Conservation (phyloP, 1,140 invertebrate species). For the Andrena cerasifolii region DNA sequence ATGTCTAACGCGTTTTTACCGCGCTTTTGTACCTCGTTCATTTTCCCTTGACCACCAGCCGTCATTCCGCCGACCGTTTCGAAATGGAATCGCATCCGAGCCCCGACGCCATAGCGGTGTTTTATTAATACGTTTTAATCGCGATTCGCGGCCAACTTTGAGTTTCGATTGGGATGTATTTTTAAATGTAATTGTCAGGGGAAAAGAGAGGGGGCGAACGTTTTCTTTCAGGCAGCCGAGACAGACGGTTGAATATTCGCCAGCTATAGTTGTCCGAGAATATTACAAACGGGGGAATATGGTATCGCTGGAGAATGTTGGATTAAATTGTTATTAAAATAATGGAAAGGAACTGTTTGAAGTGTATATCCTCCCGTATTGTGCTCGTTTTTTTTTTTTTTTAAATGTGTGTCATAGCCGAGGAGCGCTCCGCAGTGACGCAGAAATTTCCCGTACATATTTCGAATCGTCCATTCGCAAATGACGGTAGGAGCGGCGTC, state of each 20-base stretch:
- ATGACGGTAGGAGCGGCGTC: too few relatives aligned
- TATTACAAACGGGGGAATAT: background rate
- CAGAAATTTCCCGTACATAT: too few relatives aligned
- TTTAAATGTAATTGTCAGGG: conserved; percentile 12
- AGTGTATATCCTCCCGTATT: too few relatives aligned
- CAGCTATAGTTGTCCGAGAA: too few relatives aligned
- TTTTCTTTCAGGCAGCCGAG: background rate
- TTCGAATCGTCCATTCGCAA: too few relatives aligned
- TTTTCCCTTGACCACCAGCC: background rate
- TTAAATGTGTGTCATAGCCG: too few relatives aligned
- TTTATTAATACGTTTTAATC: conserved; percentile 30
- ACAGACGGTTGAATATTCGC: background rate
- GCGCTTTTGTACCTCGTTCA: background rate
- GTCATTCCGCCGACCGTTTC: background rate
- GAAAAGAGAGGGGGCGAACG: too few relatives aligned
- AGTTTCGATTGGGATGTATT: background rate
- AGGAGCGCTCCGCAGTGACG: too few relatives aligned
- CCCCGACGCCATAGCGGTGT: background rate
- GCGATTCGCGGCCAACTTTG: background rate
- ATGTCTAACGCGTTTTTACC: conserved; percentile 33
- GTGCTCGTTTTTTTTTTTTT: too few relatives aligned
- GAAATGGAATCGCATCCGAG: conserved; percentile 29
- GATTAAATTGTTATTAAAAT: background rate
- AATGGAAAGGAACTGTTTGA: too few relatives aligned
- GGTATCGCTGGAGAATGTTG: background rate